Base-by-base conservation (phyloP, 2,113 vertebrate species). In the Plotosus lineatus region DNA sequence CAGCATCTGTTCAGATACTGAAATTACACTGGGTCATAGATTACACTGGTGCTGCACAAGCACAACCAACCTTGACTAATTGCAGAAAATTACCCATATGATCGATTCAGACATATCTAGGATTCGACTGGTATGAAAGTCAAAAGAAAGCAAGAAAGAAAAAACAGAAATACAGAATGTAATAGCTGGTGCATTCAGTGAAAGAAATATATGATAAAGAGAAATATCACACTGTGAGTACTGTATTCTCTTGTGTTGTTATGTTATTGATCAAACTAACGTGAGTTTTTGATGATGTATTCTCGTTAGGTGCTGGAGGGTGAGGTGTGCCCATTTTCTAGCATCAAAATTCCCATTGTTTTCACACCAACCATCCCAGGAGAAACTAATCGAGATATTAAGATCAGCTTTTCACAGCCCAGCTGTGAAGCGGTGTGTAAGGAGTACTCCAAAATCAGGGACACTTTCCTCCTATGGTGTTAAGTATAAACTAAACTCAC, bases 331-430 rank as follows among this genome's bases (percentile, higher is more conserved):
- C 92, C 96, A 60, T 96, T 96, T 88, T 86, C 93, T 85, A 94
- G 92, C 3, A 12, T 95, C 88, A 94, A 89, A 76, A 89, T 98
- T 73, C 93, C 95, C 1, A 0, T 98, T 12, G 0, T 94, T 14
- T 99, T 98, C 90, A 91, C 90, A 3, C 96, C 97, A 1, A 84
- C 90, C 1, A 6, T 94, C 78, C 95, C 95, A 3, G 97, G 96
- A 81, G 88, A 89, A 0, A 85, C 85, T 33, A 90, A 58, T 44
- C 84, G 92, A 66, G 89, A 88, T 28, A 95, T 98, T 88, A 86
- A 92, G 83, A 92, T 97, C 26, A 0, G 36, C 1, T 97, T 97
- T 90, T 94, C 92, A 63, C 92, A 95, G 77, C 77, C 82, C 0
- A 88, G 85, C 84, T 94, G 91, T 88, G 90, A 91, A 61, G 86